Conservation (phyloP, 1,140 invertebrate genomes). For the Dreissena rostriformis region DNA sequence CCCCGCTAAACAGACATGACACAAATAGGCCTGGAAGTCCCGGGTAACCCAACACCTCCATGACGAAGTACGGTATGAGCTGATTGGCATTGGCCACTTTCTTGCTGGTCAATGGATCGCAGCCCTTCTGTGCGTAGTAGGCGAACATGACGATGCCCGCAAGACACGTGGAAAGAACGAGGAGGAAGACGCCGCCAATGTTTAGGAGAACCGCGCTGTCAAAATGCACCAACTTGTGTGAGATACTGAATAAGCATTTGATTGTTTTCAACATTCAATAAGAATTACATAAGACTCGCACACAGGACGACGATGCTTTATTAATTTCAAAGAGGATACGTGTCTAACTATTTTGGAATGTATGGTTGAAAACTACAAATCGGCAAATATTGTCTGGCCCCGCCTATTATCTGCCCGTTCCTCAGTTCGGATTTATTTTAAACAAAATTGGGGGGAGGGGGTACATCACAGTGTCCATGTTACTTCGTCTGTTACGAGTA, state of each 20-base stretch:
- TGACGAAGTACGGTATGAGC: slow-evolving; percentile 77
- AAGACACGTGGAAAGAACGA: slow-evolving; percentile 87
- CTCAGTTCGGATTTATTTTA: too few relatives aligned
- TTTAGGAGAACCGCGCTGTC: slow-evolving; percentile 87
- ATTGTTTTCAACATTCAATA: background rate
- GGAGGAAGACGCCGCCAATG: slow-evolving; percentile 85
- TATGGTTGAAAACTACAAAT: background rate
- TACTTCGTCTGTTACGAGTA: too few relatives aligned
- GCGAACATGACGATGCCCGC: slow-evolving; percentile 88
- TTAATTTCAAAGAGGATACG: background rate
- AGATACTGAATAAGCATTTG: too few relatives aligned
- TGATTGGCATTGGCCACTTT: slow-evolving; percentile 77
- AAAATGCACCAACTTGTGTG: background rate
- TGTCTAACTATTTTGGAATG: background rate
- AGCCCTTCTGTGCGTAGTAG: slow-evolving; percentile 75
- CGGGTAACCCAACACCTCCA: slow-evolving; percentile 76
- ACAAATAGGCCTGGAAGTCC: slow-evolving; percentile 81
- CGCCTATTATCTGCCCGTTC: too few relatives aligned
- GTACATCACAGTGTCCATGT: too few relatives aligned
- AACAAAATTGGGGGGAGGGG: too few relatives aligned
- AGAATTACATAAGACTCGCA: background rate
- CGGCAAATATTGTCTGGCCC: background rate
- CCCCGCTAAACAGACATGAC: slow-evolving; percentile 79
- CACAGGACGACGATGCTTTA: background rate
- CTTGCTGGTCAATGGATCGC: slow-evolving; percentile 75